Evolutionary conservation across 2,113 vertebrate species (phyloP).

Genomic region (Rhabdornis inornatus): DNA sequence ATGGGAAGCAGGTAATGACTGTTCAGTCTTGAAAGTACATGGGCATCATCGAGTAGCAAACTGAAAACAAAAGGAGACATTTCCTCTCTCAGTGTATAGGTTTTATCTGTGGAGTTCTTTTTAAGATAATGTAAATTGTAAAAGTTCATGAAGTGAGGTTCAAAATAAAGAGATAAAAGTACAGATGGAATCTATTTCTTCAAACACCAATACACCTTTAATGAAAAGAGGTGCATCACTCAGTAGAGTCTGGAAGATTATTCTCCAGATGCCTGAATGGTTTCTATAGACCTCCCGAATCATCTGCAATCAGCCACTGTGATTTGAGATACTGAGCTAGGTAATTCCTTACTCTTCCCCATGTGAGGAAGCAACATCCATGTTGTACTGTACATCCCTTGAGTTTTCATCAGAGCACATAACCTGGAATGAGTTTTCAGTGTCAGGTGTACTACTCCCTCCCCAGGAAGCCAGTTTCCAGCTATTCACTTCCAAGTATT

Average conservation of each 20-base stretch:
- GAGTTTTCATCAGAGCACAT: background rate
- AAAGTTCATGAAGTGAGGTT: background rate
- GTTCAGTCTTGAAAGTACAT: background rate
- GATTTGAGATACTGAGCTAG: background rate
- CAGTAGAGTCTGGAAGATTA: background rate
- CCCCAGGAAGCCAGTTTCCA: background rate
- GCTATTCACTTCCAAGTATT: background rate
- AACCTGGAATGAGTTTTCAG: background rate
- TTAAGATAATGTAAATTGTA: background rate
- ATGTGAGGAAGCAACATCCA: background rate
- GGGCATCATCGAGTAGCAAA: background rate
- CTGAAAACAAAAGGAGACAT: background rate
- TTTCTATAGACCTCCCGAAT: background rate
- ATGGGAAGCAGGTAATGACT: background rate
- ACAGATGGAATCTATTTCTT: background rate
- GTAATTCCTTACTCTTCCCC: background rate
- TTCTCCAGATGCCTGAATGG: background rate
- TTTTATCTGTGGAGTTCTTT: background rate
- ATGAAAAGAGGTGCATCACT: background rate
- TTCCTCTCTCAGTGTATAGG: background rate
- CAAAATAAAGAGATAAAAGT: background rate
- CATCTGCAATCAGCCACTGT: background rate
- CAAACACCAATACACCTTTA: fast-evolving
- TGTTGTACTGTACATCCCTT: background rate
- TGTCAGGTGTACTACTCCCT: background rate